Evolutionary conservation across 2,888 invertebrate genomes (phyloP), one percentile per base, ranked within the genome.

Genomic region (Fragum whitleyi): DNA sequence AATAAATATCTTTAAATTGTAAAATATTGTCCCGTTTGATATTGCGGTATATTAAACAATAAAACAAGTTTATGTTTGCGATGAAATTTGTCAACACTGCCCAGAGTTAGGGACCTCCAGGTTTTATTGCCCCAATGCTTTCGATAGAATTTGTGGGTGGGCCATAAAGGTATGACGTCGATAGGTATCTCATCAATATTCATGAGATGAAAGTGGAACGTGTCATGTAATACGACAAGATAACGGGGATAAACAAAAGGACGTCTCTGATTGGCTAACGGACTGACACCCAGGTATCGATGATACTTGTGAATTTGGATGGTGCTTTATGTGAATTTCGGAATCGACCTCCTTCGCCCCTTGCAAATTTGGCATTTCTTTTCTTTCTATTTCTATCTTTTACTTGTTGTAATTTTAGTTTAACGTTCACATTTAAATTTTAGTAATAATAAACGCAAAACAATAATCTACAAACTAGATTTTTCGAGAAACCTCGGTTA

Each of bases 41-140:
- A 55, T 23, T 21, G 57, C 26, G 28, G 57, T 78, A 75, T 76
- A 59, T 73, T 77, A 73, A 80, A 80, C 83, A 73, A 83, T 83
- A 83, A 83, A 83, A 83, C 75, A 75, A 36, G 83, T 83, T 83
- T 83, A 83, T 80, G 70, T 74, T 80, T 55, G 75, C 55, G 57
- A 75, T 80, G 75, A 74, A 77, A 80, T 80, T 83, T 83, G 83
- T 83, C 72, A 74, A 74, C 67, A 61, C 71, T 77, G 77, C 70
- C 39, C 67, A 77, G 70, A 59, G 28, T 26, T 61, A 36, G 51
- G 69, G 39, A 53, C 53, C 68, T 69, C 77, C 69, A 39, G 68
- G 77, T 81, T 85, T 85, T 85, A 85, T 85, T 79, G 55, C 74
- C 39, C 65, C 42, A 32, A 26, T 70, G 21, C 68, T 36, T 47